phyloP scores from a whole-genome alignment of 1,140 invertebrate species.

The Heliothis virescens region DNA sequence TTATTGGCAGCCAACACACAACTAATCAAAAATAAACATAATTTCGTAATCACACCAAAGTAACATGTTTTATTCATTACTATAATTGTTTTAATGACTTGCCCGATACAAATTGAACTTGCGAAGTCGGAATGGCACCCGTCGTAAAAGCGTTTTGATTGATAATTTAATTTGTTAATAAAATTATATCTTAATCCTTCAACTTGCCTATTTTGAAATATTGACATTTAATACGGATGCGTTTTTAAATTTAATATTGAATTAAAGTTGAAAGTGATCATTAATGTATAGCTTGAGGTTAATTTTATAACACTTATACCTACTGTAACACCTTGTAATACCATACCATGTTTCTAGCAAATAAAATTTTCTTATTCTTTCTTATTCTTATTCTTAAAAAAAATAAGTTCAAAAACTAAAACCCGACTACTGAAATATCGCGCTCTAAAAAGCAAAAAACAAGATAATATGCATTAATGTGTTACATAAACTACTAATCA shows the following conservation, averaged over 20 bases:
- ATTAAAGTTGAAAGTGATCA: background rate
- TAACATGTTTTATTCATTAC: conserved; percentile 53
- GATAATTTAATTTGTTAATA: conserved; percentile 49
- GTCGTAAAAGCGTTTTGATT: conserved; percentile 44
- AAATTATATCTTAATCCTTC: conserved; percentile 52
- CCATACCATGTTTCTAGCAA: too few species aligned
- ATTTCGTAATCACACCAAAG: conserved; percentile 49
- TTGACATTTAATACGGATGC: conserved; percentile 48
- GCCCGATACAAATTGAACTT: conserved; percentile 25
- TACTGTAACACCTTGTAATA: too few species aligned
- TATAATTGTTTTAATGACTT: conserved; percentile 52
- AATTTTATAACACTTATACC: too few species aligned
- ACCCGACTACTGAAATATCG: too few species aligned
- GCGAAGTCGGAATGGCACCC: conserved; percentile 29
- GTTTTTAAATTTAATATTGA: conserved; percentile 44
- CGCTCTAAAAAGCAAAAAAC: too few species aligned
- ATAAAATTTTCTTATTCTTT: too few species aligned
- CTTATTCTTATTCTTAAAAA: too few species aligned
- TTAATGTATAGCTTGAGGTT: background rate
- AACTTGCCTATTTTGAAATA: conserved; percentile 50
- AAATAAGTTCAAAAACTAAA: too few species aligned
- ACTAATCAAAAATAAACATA: conserved; percentile 58
- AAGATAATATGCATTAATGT: too few species aligned
- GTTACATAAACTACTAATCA: too few species aligned
- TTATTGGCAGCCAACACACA: conserved; percentile 52